phyloP scores from a whole-genome alignment of 1,140 invertebrate species.

The Vanessa atalanta region DNA sequence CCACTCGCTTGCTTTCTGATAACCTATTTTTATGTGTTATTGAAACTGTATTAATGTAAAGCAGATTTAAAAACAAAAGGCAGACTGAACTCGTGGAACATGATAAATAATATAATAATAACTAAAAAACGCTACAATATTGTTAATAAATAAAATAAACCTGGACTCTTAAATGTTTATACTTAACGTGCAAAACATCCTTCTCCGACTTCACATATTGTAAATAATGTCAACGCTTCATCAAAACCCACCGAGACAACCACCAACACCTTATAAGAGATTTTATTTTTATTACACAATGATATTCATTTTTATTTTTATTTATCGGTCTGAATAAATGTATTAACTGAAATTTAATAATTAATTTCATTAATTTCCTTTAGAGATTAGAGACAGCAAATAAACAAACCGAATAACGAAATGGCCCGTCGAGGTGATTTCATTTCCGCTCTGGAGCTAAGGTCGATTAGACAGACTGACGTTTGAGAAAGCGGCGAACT shows the following conservation, averaged over 20 bases:
- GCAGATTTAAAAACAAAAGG: no score
- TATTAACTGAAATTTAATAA: background rate
- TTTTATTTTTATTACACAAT: no score
- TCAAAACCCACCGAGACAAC: no score
- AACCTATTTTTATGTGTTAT: background rate
- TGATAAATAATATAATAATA: no score
- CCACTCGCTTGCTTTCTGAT: background rate
- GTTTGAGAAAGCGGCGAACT: slow-evolving; percentile 44
- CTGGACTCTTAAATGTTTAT: no score
- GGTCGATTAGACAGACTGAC: slow-evolving; percentile 51
- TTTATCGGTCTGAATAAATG: background rate
- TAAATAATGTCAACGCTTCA: no score
- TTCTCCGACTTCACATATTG: no score
- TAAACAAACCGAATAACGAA: slow-evolving; percentile 38
- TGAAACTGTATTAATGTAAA: background rate
- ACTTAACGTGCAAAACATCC: no score
- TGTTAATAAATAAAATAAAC: no score
- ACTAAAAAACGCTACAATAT: no score
- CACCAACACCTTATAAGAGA: no score
- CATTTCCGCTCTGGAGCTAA: slow-evolving; percentile 51
- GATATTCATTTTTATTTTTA: background rate
- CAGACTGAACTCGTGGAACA: no score
- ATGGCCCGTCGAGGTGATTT: slow-evolving; percentile 41
- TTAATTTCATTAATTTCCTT: slow-evolving; percentile 20
- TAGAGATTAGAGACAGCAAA: slow-evolving; percentile 21